Base-by-base conservation (phyloP, 2,113 vertebrate genomes). In the Cromileptes altivelis region DNA sequence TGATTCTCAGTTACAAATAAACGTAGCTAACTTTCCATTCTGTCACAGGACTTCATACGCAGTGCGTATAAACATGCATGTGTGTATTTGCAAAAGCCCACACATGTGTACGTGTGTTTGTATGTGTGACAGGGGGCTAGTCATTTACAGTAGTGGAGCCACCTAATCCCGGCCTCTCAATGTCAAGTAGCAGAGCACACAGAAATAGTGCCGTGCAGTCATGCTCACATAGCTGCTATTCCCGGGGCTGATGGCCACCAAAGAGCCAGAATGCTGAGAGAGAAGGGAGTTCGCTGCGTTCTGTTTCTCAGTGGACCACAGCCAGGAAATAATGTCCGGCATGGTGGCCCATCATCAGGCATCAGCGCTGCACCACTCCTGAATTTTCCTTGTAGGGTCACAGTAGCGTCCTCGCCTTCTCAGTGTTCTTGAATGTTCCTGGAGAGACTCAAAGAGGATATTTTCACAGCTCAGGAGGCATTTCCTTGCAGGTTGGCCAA, bases 171-270 rank as follows among this genome's bases (percentile, higher is more conserved):
- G 45, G 87, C 90, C 90, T 94, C 90, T 94, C 94, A 94, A 94
- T 95, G 94, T 94, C 94, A 95, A 93, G 94, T 89, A 90, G 91
- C 90, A 86, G 85, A 85, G 85, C 70, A 74, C 88, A 94, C 94
- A 90, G 91, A 95, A 95, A 95, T 95, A 95, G 94, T 88, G 88
- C 70, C 4, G 86, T 94, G 94, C 85, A 90, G 94, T 94, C 94
- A 95, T 93, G 92, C 91, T 92, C 93, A 89, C 94, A 93, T 92
- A 92, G 86, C 90, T 93, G 91, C 94, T 94, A 94, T 95, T 94
- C 92, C 93, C 80, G 80, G 93, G 89, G 23, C 84, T 84, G 85
- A 91, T 85, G 78, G 86, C 79, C 79, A 86, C 78, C 76, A 47
- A 89, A 89, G 78, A 89, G 81, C 70, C 73, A 77, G 84, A 92